Base-by-base conservation (phyloP, 2,888 invertebrate genomes). In the Drosophila meridionalis region DNA sequence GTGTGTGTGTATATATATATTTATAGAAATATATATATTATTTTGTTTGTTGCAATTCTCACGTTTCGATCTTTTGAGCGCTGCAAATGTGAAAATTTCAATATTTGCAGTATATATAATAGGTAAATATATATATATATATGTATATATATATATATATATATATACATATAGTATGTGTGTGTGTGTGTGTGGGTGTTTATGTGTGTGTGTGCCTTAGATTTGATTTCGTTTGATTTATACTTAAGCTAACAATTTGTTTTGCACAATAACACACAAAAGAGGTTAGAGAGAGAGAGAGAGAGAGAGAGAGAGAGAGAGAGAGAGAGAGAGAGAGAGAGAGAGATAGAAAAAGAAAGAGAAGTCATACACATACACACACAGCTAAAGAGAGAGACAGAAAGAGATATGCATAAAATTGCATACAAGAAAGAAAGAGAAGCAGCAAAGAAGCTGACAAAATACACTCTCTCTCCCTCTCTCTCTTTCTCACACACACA, bases 41-140 rank as follows among this genome's bases (percentile, higher is more conserved):
- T 11, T 71, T 69, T 14, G 20, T 53, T 42, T 42, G 20, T 69
- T 61, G 34, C 12, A 52, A 53, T 50, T 50, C 30, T 55, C 45
- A 38, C 32, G 38, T 67, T 68, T 55, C 68, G 45, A 53, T 57
- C 32, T 48, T 62, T 83, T 77, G 77, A 86, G 78, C 78, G 59
- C 72, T 80, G 77, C 83, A 88, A 69, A 53, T 60, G 70, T 58
- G 52, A 64, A 64, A 55, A 60, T 47, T 58, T 40, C 38, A 34
- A 36, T 32, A 14, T 65, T 66, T 72, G 75, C 75, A 71, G 69
- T 69, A 32, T 43, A 57, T 58, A n/a, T 50, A 42, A 42, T 58
- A 47, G 34, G 34, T 26, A 67, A 14, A 40, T 47, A 26, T 43
- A 42, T 28, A 45, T 57, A 36, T 34, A 7, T 20, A 61, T 14